Percentiles rank a stretch among this genome's conserved stretches.
Evolutionary conservation across 2,113 vertebrate species (phyloP).

Genomic region (Megaleporinus macrocephalus): DNA sequence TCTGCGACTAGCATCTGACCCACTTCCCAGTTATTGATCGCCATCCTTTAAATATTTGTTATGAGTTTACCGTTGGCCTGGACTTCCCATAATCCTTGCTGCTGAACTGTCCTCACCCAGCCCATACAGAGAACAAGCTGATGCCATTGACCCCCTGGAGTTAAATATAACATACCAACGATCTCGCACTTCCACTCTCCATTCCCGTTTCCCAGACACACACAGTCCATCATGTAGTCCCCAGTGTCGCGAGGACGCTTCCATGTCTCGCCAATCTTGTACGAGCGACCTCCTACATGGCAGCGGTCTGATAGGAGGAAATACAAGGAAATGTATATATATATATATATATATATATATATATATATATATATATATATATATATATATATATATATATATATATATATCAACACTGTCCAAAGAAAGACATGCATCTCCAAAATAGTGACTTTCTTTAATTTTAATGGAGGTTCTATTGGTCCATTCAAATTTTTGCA

Average conservation of each 20-base stretch:
- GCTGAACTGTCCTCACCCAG: neutral
- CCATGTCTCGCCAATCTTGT: conserved; percentile 96
- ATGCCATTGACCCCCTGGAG: neutral
- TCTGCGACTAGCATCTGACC: conserved; percentile 29
- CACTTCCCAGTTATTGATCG: neutral
- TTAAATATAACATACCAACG: conserved; percentile 78
- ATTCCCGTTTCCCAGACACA: conserved; percentile 95
- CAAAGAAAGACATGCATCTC: too few relatives aligned
- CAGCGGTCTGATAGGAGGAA: conserved; percentile 84
- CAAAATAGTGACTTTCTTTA: too few relatives aligned
- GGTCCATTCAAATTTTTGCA: too few relatives aligned
- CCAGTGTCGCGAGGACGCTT: conserved; percentile 89
- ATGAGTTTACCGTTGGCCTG: conserved; percentile 33
- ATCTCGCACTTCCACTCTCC: conserved; percentile 99
- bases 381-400: too few relatives aligned
- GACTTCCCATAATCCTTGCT: conserved; percentile 41
- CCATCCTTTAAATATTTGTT: conserved; percentile 60
- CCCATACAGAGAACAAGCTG: neutral
- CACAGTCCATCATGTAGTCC: conserved; percentile 94
- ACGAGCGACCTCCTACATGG: conserved; percentile 93
- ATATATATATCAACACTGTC: too few relatives aligned
- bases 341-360: too few relatives aligned
- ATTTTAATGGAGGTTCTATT: too few relatives aligned
- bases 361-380: too few relatives aligned
- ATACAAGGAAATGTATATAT: neutral